Evolutionary conservation across 2,888 invertebrate genomes (phyloP).

Genomic region (Sycophila texana): DNA sequence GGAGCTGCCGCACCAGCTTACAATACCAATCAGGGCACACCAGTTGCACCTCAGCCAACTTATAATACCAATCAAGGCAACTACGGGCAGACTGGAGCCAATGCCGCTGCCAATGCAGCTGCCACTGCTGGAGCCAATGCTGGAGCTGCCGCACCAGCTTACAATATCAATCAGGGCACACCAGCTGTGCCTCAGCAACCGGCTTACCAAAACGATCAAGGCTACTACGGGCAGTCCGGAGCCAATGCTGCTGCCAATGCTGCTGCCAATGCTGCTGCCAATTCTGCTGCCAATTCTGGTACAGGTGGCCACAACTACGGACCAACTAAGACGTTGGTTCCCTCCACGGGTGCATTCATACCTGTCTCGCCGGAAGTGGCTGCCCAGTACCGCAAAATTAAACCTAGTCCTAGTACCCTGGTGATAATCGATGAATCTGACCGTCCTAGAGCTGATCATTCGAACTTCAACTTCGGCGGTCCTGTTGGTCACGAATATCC

Average conservation of each 20-base stretch:
- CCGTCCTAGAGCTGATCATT: not conserved
- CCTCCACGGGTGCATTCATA: not conserved
- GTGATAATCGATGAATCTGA: not conserved
- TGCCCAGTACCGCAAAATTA: not conserved
- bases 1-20: not conserved
- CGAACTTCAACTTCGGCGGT: not conserved
- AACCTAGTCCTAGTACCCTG: not conserved
- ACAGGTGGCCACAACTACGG: not conserved
- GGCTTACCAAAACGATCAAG: no score
- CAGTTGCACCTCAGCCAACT: not conserved
- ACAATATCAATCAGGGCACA: no score
- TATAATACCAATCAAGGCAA: no score
- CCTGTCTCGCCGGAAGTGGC: not conserved
- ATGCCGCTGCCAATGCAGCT: not conserved
- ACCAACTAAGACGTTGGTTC: not conserved
- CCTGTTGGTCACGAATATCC: not conserved
- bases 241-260: slow-evolving; percentile 1
- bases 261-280: slow-evolving; percentile 10
- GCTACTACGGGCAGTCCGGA: not conserved
- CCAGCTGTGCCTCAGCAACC: not conserved
- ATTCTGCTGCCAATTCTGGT: slow-evolving; percentile 13
- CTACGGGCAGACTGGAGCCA: not conserved
- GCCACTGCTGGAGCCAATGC: not conserved
- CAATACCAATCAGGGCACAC: not conserved
- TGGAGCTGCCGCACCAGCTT: not conserved